phyloP scores from a whole-genome alignment of 2,113 vertebrate genomes.

The Colaptes auratus region DNA sequence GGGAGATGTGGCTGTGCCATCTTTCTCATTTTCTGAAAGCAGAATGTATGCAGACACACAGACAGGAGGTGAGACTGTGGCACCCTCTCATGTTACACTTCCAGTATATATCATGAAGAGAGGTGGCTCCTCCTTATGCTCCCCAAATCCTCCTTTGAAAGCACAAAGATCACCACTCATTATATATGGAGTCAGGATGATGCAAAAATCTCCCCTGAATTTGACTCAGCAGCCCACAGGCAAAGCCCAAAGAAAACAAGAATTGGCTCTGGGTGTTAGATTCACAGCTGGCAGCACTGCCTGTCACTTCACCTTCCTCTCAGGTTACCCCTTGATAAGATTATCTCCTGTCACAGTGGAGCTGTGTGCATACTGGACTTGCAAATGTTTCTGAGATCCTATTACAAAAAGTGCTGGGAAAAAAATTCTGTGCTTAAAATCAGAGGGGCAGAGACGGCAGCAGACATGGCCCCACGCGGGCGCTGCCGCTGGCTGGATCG shows the following conservation, averaged over 20 bases:
- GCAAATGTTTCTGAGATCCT: constrained; percentile 9
- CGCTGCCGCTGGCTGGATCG: not conserved
- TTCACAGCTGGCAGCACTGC: not conserved
- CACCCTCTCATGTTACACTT: not conserved
- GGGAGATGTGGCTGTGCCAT: not conserved
- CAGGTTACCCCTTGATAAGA: not conserved
- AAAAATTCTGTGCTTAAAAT: not conserved
- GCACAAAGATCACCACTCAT: not conserved
- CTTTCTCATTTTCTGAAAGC: not conserved
- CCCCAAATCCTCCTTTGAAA: not conserved
- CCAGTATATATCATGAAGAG: not conserved
- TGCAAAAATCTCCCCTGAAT: not conserved
- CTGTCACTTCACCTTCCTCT: constrained; percentile 24
- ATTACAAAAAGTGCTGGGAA: not conserved
- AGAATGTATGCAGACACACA: not conserved
- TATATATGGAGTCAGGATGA: not conserved
- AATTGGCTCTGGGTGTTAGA: not conserved
- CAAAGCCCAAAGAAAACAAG: not conserved
- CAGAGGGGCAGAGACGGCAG: not conserved
- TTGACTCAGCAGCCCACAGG: not conserved
- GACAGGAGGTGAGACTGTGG: not conserved
- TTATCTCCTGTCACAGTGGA: not conserved
- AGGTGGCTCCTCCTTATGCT: not conserved
- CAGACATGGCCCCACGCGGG: not conserved
- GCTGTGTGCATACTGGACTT: not conserved